Conservation (phyloP, 2,888 invertebrate genomes). For the Copidosoma aretas region DNA sequence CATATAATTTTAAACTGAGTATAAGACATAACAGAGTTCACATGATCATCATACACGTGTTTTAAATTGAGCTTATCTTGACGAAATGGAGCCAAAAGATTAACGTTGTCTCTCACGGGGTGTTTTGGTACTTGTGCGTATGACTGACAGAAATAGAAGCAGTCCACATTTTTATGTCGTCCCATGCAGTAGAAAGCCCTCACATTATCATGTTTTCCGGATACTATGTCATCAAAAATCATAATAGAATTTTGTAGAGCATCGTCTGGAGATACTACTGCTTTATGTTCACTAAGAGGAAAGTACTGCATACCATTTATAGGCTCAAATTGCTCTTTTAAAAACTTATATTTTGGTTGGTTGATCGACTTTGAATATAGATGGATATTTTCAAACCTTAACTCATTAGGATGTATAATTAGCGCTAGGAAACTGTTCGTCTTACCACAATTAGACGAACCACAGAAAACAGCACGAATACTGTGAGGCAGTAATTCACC, state of each 20-base stretch:
- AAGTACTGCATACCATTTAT: background rate
- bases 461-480: no score
- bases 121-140: no score
- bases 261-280: no score
- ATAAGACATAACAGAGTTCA: slow-evolving; percentile 41
- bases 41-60: slow-evolving; percentile 47
- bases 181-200: slow-evolving; percentile 1
- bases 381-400: slow-evolving; percentile 57
- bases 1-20: slow-evolving; percentile 51
- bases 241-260: no score
- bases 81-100: slow-evolving; percentile 44
- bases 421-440: background rate
- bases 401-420: slow-evolving; percentile 49
- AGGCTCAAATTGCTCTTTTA: background rate
- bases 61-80: slow-evolving; percentile 55
- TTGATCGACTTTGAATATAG: slow-evolving; percentile 52
- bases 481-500: no score
- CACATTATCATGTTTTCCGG: slow-evolving; percentile 1
- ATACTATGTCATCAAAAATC: background rate
- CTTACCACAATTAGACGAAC: no score
- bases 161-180: background rate
- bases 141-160: no score
- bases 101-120: slow-evolving; percentile 53
- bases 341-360: background rate
- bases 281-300: background rate